phyloP scores from a whole-genome alignment of 2,888 invertebrate genomes.

The Thysanoteuthis rhombus region DNA sequence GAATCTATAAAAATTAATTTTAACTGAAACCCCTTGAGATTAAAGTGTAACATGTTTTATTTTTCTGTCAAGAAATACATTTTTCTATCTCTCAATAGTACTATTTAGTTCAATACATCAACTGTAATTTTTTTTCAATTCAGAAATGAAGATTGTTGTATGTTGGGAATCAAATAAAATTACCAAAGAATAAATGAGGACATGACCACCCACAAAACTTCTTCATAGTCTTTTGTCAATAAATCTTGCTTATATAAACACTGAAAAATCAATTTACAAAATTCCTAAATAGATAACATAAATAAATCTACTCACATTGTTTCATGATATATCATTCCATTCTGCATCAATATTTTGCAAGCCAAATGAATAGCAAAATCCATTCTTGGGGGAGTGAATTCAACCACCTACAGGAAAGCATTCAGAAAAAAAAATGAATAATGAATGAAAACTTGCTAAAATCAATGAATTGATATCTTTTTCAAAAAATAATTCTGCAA shows the following conservation, averaged over 20 bases:
- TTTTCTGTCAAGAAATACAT: no score
- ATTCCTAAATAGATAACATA: not conserved
- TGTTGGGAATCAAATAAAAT: no score
- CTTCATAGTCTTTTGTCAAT: no score
- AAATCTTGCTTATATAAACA: no score
- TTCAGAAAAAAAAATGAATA: not conserved
- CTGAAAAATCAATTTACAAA: no score
- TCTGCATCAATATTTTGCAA: not conserved
- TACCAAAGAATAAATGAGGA: no score
- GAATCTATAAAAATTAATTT: not conserved
- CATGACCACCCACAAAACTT: no score
- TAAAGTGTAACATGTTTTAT: no score
- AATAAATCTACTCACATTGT: not conserved
- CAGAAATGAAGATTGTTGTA: no score
- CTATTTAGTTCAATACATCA: no score
- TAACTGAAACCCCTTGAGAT: not conserved
- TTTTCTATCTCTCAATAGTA: no score
- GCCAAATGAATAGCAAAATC: not conserved
- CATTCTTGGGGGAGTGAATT: conserved; percentile 36
- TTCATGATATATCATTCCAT: not conserved
- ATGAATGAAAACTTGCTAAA: not conserved
- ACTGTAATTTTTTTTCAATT: no score
- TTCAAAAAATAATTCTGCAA: not conserved
- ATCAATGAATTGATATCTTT: not conserved
- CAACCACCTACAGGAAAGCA: conserved; percentile 36